These are phyloP conservation scores for Sebastes itinus DNA, from an alignment of 2,797 vertebrate genomes.

Conservation along the genomic window DNA sequence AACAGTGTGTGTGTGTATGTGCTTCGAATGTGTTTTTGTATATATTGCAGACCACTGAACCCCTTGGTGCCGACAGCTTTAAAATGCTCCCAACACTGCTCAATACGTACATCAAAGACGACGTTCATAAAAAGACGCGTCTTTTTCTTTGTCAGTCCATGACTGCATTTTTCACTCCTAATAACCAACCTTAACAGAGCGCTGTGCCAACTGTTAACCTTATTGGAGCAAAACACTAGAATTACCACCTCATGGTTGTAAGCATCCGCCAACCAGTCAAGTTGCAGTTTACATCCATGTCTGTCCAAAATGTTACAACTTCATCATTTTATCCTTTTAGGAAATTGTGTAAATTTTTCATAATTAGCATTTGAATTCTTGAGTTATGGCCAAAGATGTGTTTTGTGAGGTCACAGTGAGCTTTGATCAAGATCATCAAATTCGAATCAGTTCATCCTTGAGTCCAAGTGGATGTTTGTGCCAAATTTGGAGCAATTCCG, in stretches of 20 bases:
- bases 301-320: background rate
- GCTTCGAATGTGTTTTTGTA: conserved; percentile 6
- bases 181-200: background rate
- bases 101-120: background rate
- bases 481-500: too few species aligned
- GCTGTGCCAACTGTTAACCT: background rate
- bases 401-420: too few species aligned
- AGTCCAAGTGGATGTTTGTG: too few species aligned
- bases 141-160: background rate
- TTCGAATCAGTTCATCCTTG: too few species aligned
- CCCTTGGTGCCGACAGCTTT: background rate
- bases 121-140: background rate
- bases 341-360: background rate
- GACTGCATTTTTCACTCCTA: background rate
- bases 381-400: background rate
- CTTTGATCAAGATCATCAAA: too few species aligned
- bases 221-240: background rate
- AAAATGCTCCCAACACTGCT: conserved; percentile 22
- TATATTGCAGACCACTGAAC: background rate
- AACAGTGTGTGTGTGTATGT: conserved; percentile 3
- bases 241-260: background rate
- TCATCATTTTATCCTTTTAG: background rate
- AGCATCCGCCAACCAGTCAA: background rate
- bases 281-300: background rate
- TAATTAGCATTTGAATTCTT: background rate